A percentile compares a stretch with the other conserved stretches of the same genome.
phyloP scores from a whole-genome alignment of 2,888 invertebrate species.

The Drosophila setosimentum region DNA sequence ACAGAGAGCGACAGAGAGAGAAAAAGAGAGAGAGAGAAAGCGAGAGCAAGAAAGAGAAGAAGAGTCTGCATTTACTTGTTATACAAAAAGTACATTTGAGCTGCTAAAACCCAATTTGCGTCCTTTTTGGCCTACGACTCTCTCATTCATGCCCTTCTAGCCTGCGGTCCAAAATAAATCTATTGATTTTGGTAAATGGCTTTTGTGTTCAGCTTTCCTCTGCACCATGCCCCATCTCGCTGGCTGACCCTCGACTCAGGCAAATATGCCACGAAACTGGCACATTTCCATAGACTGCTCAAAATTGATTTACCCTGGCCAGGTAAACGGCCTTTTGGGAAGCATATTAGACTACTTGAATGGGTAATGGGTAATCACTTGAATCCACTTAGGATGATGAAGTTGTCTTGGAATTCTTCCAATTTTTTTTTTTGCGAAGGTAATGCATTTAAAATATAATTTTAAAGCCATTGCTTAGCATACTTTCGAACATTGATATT shows the following conservation, averaged over 20 bases:
- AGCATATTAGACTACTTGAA: slow-evolving; percentile 11
- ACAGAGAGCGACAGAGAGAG: background rate
- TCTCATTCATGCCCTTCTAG: slow-evolving; percentile 16
- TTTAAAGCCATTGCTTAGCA: background rate
- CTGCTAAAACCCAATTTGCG: slow-evolving; percentile 36
- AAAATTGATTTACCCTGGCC: slow-evolving; percentile 30
- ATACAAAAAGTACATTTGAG: slow-evolving; percentile 16
- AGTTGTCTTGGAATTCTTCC: background rate
- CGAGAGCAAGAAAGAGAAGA: background rate
- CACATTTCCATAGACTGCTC: slow-evolving; percentile 45
- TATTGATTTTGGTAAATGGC: slow-evolving; percentile 77
- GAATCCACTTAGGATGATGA: background rate
- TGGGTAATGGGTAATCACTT: slow-evolving; percentile 10
- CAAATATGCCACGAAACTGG: slow-evolving; percentile 52
- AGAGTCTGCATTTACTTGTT: background rate
- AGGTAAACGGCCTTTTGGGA: slow-evolving; percentile 2
- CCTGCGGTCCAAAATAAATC: slow-evolving; percentile 74
- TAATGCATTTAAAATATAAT: background rate
- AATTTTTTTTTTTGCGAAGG: background rate
- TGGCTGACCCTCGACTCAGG: slow-evolving; percentile 2
- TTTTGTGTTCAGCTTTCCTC: slow-evolving; percentile 48
- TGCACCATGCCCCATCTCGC: background rate
- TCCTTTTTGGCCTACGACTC: slow-evolving; percentile 10
- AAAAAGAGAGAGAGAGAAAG: background rate
- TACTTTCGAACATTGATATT: background rate